phyloP scores from a whole-genome alignment of 2,113 vertebrate genomes.

The Chaenocephalus aceratus region DNA sequence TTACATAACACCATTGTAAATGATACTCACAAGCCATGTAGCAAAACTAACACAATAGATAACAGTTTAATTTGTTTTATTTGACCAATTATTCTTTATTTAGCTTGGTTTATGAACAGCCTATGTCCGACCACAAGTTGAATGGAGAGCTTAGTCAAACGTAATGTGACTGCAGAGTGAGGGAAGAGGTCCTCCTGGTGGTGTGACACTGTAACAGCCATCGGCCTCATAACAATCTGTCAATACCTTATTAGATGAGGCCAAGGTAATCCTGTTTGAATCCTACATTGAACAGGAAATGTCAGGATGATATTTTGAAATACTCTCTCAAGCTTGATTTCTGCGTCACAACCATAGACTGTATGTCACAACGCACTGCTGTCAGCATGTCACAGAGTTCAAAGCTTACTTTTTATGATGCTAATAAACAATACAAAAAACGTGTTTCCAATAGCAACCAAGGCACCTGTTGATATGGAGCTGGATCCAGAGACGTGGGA shows the following conservation, averaged over 20 bases:
- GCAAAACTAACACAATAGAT: not conserved
- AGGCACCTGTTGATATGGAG: slow-evolving; percentile 92
- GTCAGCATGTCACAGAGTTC: not conserved
- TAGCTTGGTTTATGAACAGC: not conserved
- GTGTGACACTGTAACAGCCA: slow-evolving; percentile 45
- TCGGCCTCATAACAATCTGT: slow-evolving; percentile 1
- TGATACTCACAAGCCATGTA: no score
- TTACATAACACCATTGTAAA: no score
- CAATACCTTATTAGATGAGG: slow-evolving; percentile 42
- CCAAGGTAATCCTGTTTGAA: slow-evolving; percentile 36
- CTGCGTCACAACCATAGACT: not conserved
- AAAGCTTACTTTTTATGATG: not conserved
- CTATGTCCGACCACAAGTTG: not conserved
- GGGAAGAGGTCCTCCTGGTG: slow-evolving; percentile 71
- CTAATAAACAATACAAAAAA: slow-evolving; percentile 9
- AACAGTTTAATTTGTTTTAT: not conserved
- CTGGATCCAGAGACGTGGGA: slow-evolving; percentile 96
- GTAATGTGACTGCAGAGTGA: slow-evolving; percentile 13
- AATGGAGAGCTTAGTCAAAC: not conserved
- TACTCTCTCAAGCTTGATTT: slow-evolving; percentile 8
- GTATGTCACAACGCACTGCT: not conserved
- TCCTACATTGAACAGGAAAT: slow-evolving; percentile 40
- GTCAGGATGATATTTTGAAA: slow-evolving; percentile 15
- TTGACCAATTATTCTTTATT: not conserved
- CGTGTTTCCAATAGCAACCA: slow-evolving; percentile 86